Conservation (phyloP, 2,888 invertebrate species). For the Heterodera filipjevi region DNA sequence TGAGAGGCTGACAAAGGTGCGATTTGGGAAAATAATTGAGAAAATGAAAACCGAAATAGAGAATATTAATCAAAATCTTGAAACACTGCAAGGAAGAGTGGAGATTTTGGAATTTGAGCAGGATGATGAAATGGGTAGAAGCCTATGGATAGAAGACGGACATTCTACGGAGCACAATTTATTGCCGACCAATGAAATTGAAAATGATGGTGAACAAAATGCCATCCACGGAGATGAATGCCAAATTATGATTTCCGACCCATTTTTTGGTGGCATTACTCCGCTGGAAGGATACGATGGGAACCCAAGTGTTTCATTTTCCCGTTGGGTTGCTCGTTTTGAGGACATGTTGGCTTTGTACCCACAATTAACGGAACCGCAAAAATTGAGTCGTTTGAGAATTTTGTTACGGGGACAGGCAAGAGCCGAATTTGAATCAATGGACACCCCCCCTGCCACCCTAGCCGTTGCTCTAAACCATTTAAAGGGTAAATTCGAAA, state of each 20-base stretch:
- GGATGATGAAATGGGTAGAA: neutral
- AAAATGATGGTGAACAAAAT: neutral
- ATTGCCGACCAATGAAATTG: neutral
- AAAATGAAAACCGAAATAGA: neutral
- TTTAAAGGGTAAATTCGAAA: neutral
- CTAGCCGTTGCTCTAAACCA: neutral
- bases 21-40: neutral
- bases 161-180: neutral
- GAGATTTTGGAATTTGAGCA: neutral
- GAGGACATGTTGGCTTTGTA: neutral
- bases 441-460: neutral
- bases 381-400: neutral
- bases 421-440: neutral
- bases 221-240: neutral
- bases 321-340: neutral
- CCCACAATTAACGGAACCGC: neutral
- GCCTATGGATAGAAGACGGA: neutral
- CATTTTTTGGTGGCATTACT: neutral
- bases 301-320: conserved; percentile 3
- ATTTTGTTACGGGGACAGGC: conserved; percentile 9
- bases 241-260: neutral
- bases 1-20: neutral
- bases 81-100: neutral
- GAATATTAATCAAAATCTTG: neutral
- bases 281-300: neutral